phyloP scores from a whole-genome alignment of 2,888 invertebrate genomes.

The Frankliniella fusca region DNA sequence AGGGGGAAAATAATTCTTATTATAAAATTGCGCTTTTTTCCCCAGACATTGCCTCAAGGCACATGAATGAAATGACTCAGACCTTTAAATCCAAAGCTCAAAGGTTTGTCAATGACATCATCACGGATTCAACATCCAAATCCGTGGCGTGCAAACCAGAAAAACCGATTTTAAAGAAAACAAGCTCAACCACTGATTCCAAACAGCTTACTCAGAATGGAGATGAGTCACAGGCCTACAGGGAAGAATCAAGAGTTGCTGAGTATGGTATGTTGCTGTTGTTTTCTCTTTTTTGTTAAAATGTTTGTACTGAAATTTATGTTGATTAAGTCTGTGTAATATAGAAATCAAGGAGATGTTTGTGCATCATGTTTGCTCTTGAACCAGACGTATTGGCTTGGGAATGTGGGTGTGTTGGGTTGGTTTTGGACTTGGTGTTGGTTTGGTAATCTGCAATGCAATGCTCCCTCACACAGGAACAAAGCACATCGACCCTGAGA shows the following conservation, averaged over 20 bases:
- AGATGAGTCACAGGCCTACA: slow-evolving; percentile 62
- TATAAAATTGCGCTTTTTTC: slow-evolving; percentile 23
- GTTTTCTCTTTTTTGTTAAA: slow-evolving; percentile 28
- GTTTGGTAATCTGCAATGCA: slow-evolving; percentile 1
- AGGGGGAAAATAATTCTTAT: neutral
- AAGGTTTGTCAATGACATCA: slow-evolving; percentile 62
- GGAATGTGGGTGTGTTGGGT: neutral
- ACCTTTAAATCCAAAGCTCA: slow-evolving; percentile 65
- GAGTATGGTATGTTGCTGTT: slow-evolving; percentile 60
- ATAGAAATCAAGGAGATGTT: slow-evolving; percentile 19
- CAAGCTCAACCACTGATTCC: slow-evolving; percentile 38
- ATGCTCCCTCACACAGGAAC: slow-evolving; percentile 53
- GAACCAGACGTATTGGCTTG: neutral
- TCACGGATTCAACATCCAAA: slow-evolving; percentile 55
- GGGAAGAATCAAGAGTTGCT: slow-evolving; percentile 65
- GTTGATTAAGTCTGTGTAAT: slow-evolving; percentile 31
- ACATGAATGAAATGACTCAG: slow-evolving; percentile 63
- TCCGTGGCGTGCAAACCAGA: slow-evolving; percentile 40
- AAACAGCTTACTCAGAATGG: slow-evolving; percentile 44
- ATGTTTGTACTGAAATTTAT: slow-evolving; percentile 14
- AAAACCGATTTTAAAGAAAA: slow-evolving; percentile 51
- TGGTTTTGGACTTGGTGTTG: neutral
- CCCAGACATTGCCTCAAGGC: slow-evolving; percentile 56
- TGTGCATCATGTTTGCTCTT: neutral
- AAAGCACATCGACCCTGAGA: slow-evolving; percentile 70